Conservation (phyloP, 2,888 invertebrate genomes). For the Aphodius sticticus region DNA sequence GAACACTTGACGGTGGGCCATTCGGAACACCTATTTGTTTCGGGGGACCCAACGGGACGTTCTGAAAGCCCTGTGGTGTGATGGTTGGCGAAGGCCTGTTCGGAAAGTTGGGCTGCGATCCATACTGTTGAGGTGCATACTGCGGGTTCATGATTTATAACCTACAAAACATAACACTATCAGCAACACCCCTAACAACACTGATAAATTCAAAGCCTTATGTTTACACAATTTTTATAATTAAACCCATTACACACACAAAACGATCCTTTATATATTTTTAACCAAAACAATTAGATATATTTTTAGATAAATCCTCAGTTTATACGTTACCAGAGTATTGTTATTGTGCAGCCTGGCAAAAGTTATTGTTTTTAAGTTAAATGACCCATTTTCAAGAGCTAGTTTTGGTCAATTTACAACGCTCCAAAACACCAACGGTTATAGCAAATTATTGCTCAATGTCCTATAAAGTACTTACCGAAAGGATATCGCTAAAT, state of each 20-base stretch:
- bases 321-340: neutral
- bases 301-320: conserved; percentile 11
- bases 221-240: neutral
- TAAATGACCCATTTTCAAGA: conserved; percentile 16
- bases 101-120: conserved; percentile 42
- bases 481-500: conserved; percentile 19
- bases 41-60: conserved; percentile 48
- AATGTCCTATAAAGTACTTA: conserved; percentile 22
- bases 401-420: neutral
- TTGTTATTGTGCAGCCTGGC: conserved; percentile 9
- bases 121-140: conserved; percentile 58
- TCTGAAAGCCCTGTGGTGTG: conserved; percentile 58
- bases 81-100: conserved; percentile 63
- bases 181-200: neutral
- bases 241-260: neutral
- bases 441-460: neutral
- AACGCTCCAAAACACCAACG: conserved; percentile 1
- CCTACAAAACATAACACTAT: neutral
- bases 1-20: conserved; percentile 53
- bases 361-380: conserved; percentile 14
- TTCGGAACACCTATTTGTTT: conserved; percentile 51
- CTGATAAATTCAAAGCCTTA: neutral
- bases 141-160: conserved; percentile 62
- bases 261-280: neutral
- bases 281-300: neutral